Evolutionary conservation across 2,113 vertebrate genomes (phyloP).

Genomic region (Hymenochirus boettgeri): DNA sequence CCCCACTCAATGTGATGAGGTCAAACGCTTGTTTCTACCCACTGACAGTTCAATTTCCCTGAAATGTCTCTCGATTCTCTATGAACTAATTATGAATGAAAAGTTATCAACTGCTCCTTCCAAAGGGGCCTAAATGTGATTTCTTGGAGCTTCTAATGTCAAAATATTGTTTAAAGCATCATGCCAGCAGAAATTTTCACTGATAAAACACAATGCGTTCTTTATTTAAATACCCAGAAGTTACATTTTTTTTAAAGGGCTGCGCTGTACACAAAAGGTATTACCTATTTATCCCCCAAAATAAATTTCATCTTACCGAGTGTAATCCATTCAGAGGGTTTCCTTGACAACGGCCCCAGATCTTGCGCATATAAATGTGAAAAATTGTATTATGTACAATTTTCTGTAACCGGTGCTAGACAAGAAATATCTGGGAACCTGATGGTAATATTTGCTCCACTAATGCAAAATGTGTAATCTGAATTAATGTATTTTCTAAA

Average conservation of each 20-base stretch:
- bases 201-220: slow-evolving; percentile 65
- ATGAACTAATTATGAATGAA: slow-evolving; percentile 99
- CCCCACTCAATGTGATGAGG: slow-evolving; percentile 98
- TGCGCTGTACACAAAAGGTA: slow-evolving; percentile 49
- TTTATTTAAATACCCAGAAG: slow-evolving; percentile 80
- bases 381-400: slow-evolving; percentile 2
- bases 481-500: too few species aligned
- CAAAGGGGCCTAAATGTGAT: slow-evolving; percentile 83
- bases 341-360: slow-evolving; percentile 1
- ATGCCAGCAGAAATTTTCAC: slow-evolving; percentile 63
- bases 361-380: background rate
- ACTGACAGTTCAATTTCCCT: slow-evolving; percentile 99
- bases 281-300: slow-evolving; percentile 4
- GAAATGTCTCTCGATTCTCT: slow-evolving; percentile 89
- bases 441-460: background rate
- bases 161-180: slow-evolving; percentile 95
- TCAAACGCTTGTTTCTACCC: slow-evolving; percentile 95
- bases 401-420: background rate
- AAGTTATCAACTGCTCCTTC: slow-evolving; percentile 91
- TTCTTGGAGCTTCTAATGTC: slow-evolving; percentile 92
- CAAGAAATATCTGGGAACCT: background rate
- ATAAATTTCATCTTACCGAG: background rate
- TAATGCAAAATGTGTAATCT: too few species aligned
- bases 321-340: slow-evolving; percentile 1
- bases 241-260: slow-evolving; percentile 21